Conservation (phyloP, 2,113 vertebrate species). For the Otis tarda region DNA sequence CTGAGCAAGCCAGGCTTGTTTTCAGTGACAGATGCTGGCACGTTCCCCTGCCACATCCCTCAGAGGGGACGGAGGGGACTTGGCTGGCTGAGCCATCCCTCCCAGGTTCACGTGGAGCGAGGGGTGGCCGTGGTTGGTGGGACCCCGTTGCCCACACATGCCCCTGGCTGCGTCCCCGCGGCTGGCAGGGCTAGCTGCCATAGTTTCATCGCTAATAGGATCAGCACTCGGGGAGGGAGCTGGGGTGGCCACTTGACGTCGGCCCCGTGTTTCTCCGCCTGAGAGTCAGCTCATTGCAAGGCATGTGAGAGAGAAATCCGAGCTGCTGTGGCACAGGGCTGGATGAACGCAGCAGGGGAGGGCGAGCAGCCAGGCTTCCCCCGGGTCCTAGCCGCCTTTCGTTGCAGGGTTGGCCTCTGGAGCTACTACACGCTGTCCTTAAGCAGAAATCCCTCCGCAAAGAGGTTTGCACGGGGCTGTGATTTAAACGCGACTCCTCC, state of each 20-base stretch:
- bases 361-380: not conserved
- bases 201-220: not conserved
- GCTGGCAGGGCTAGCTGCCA: not conserved
- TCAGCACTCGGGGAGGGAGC: not conserved
- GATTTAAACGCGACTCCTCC: not conserved
- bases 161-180: not conserved
- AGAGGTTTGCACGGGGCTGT: not conserved
- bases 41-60: not conserved
- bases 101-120: not conserved
- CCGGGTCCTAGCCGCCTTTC: not conserved
- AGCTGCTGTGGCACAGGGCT: not conserved
- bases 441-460: not conserved
- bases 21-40: rapidly evolving
- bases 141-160: not conserved
- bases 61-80: rapidly evolving
- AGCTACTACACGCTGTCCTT: rapidly evolving
- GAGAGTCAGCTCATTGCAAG: not conserved
- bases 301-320: not conserved
- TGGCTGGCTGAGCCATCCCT: not conserved
- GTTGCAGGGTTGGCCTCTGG: not conserved
- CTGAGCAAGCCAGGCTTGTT: not conserved
- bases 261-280: not conserved
- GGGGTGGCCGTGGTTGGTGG: rapidly evolving
- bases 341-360: not conserved
- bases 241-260: not conserved